Evolutionary conservation across 2,888 invertebrate species (phyloP).

Genomic region (Anthrax anthrax): DNA sequence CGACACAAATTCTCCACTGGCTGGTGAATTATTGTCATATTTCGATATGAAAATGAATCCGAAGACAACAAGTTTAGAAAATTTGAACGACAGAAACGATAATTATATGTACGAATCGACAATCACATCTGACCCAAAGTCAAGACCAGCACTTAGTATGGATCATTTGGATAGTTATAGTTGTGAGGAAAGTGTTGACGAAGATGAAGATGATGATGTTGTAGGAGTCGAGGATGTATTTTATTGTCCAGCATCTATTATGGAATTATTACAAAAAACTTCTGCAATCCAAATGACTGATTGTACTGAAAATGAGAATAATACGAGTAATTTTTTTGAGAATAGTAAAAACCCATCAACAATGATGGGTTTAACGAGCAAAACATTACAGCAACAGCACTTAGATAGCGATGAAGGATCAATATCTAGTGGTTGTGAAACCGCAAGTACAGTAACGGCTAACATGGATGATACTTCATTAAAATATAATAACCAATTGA

Average conservation of each 20-base stretch:
- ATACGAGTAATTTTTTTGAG: neutral
- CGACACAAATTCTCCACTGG: slow-evolving; percentile 24
- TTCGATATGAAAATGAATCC: slow-evolving; percentile 31
- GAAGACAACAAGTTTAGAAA: slow-evolving; percentile 24
- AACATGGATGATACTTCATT: slow-evolving; percentile 32
- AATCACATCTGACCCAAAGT: slow-evolving; percentile 1
- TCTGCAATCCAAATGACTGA: slow-evolving; percentile 27
- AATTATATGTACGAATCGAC: neutral
- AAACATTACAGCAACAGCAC: slow-evolving; percentile 8
- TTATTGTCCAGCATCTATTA: slow-evolving; percentile 28
- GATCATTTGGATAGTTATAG: slow-evolving; percentile 13
- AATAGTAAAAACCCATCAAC: neutral
- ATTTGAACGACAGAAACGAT: slow-evolving; percentile 16
- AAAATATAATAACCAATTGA: slow-evolving; percentile 16
- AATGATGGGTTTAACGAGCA: neutral
- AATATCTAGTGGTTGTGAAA: slow-evolving; percentile 69
- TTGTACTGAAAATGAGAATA: slow-evolving; percentile 15
- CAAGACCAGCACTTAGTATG: slow-evolving; percentile 11
- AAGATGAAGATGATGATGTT: slow-evolving; percentile 18
- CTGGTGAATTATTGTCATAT: slow-evolving; percentile 31
- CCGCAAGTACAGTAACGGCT: slow-evolving; percentile 55
- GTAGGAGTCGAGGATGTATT: slow-evolving; percentile 24
- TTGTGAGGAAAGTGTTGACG: slow-evolving; percentile 6
- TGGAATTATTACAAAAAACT: slow-evolving; percentile 30
- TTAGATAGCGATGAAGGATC: slow-evolving; percentile 59